A percentile compares a stretch with the other conserved stretches of the same genome.
Evolutionary conservation across 2,797 vertebrate species (phyloP).

Genomic region (Triplophysa yarkandensis): DNA sequence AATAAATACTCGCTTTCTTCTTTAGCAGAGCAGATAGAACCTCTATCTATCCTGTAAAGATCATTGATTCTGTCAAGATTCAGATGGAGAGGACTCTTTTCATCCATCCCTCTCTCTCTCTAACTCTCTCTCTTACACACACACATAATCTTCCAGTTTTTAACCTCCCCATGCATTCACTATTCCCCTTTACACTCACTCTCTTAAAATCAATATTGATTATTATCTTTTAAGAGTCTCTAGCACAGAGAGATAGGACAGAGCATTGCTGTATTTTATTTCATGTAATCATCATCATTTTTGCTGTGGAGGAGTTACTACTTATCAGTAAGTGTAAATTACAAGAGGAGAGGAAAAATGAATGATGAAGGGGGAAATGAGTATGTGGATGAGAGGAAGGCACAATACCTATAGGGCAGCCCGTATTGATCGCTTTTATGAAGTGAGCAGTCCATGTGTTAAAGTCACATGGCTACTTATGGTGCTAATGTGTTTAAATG

Average conservation of each 20-base stretch:
- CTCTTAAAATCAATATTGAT: conserved; percentile 74
- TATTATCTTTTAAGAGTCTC: conserved; percentile 68
- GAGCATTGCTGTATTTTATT: conserved; percentile 50
- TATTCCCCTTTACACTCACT: conserved; percentile 13
- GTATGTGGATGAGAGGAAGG: conserved; percentile 2
- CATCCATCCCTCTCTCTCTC: conserved; percentile 16
- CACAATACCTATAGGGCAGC: conserved; percentile 31
- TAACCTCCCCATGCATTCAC: conserved; percentile 1
- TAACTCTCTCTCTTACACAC: neutral
- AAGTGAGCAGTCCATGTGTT: conserved; percentile 24
- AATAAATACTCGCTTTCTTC: neutral
- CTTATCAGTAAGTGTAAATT: conserved; percentile 28
- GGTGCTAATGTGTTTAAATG: neutral
- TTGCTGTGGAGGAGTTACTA: conserved; percentile 48
- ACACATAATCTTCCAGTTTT: neutral
- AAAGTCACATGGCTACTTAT: conserved; percentile 15
- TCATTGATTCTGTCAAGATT: conserved; percentile 54
- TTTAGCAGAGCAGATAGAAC: conserved; percentile 16
- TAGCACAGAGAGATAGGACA: conserved; percentile 10
- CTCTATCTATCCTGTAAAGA: conserved; percentile 46
- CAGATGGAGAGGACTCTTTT: conserved; percentile 41
- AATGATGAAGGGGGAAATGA: conserved; percentile 16
- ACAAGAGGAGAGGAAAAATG: conserved; percentile 1
- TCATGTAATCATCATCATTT: conserved; percentile 57
- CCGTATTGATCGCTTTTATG: conserved; percentile 38